Conservation (phyloP, 2,888 invertebrate genomes). For the Epiblema foenella region DNA sequence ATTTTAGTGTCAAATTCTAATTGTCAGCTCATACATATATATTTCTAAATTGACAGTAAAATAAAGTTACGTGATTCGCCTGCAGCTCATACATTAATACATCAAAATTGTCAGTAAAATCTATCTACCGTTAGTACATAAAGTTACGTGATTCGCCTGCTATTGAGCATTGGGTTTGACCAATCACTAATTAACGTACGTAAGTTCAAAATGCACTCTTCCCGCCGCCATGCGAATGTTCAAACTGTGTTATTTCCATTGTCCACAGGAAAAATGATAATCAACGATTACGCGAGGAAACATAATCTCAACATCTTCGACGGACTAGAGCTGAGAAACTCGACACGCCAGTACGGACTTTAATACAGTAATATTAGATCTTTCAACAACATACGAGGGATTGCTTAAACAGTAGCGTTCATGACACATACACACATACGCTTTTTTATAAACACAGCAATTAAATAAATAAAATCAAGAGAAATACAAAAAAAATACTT, state of each 20-base stretch:
- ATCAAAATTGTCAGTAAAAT: too few species aligned
- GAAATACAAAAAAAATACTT: too few species aligned
- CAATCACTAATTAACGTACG: too few species aligned
- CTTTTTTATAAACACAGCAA: not conserved
- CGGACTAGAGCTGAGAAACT: constrained; percentile 89
- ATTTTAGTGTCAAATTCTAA: too few species aligned
- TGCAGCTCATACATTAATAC: too few species aligned
- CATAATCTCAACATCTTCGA: constrained; percentile 91
- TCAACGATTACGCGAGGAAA: constrained; percentile 90
- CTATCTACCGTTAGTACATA: too few species aligned
- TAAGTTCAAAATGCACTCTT: constrained; percentile 46
- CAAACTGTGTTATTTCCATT: constrained; percentile 53
- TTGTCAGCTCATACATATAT: too few species aligned
- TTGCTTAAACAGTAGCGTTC: constrained; percentile 26
- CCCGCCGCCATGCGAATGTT: constrained; percentile 58
- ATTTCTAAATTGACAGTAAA: too few species aligned
- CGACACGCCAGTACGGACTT: constrained; percentile 93
- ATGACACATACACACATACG: constrained; percentile 18
- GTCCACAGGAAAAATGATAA: constrained; percentile 88
- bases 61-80: too few species aligned
- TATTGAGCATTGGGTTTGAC: too few species aligned
- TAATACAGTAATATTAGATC: constrained; percentile 85
- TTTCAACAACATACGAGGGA: constrained; percentile 60
- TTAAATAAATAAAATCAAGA: not conserved
- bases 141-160: too few species aligned